phyloP scores from a whole-genome alignment of 2,113 vertebrate genomes.

The Theropithecus gelada region DNA sequence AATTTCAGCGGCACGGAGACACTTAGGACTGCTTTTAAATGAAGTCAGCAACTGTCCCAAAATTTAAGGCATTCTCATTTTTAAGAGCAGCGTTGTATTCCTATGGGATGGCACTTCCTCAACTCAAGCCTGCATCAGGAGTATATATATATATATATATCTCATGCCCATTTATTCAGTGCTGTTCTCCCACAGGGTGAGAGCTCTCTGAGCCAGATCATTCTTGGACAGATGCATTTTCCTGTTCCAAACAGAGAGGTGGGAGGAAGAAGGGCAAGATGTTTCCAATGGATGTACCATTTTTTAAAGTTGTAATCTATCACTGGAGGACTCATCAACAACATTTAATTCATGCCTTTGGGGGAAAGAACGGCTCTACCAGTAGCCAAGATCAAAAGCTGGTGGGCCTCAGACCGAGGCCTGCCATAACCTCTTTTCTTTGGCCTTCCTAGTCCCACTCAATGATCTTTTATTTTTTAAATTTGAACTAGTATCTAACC shows the following conservation, averaged over 20 bases:
- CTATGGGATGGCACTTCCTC: background rate
- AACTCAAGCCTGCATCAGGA: background rate
- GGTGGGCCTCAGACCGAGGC: background rate
- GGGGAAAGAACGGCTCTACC: background rate
- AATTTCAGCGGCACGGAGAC: slow-evolving; percentile 47
- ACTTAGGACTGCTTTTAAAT: slow-evolving; percentile 41
- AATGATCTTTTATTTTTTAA: background rate
- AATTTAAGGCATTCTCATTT: background rate
- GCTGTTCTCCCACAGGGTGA: background rate
- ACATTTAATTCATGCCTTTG: background rate
- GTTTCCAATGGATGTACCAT: background rate
- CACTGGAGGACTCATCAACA: background rate
- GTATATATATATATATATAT: no score
- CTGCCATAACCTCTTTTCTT: background rate
- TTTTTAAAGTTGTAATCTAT: background rate
- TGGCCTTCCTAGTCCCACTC: background rate
- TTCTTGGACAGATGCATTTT: background rate
- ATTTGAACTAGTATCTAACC: background rate
- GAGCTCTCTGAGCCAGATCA: background rate
- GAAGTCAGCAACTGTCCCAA: slow-evolving; percentile 14
- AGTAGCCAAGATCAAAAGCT: background rate
- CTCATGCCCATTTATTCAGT: background rate
- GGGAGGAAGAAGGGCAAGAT: background rate
- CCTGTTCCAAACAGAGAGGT: background rate
- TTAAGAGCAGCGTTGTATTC: background rate